Evolutionary conservation across 2,888 invertebrate genomes (phyloP), one percentile per base, ranked within the genome.

Genomic region (Agrochola lota): DNA sequence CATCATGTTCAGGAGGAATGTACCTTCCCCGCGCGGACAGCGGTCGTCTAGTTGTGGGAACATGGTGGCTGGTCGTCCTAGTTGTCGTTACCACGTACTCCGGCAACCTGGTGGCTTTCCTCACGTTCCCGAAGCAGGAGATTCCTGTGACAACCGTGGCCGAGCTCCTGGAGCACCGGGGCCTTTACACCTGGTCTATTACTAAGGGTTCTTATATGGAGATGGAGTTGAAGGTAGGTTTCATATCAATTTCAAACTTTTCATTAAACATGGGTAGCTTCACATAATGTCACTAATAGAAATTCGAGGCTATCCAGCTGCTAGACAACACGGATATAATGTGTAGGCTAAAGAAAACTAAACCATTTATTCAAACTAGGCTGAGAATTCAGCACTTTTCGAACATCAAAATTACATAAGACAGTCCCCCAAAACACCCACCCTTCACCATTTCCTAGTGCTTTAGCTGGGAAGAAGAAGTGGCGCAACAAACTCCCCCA

Each of bases 41-140:
- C 88, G 99, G 98, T 5, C 97, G 99, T 11, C 94, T 99, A 12
- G 97, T 99, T 6, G 97, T 99, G 0, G 99, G 98, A 0, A 98
- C 98, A 1, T 99, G 99, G 99, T 99, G 99, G 99, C 94, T 99
- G 69, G 98, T 98, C 1, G 99, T 99, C 0, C 97, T 99, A 82
- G 98, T 99, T 0, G 97, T 99, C 35, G 98, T 99, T 0, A 99
- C 99, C 30, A 99, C 99, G 0, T 99, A 99, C 93, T 99, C 99
- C 74, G 99, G 99, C 4, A 99, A 99, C 94, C 97, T 99, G 87
- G 99, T 99, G 0, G 99, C 99, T 0, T 99, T 99, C 93, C 97
- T 99, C 63, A 99, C 99, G 0, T 99, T 99, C 91, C 99, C 99
- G 0, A 98, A 98, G 93, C 98, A 98, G 90, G 98, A 98, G 92